Percentiles rank a stretch among this genome's conserved stretches.
phyloP scores from a whole-genome alignment of 1,140 invertebrate genomes.

The Elymnias hypermnestra region DNA sequence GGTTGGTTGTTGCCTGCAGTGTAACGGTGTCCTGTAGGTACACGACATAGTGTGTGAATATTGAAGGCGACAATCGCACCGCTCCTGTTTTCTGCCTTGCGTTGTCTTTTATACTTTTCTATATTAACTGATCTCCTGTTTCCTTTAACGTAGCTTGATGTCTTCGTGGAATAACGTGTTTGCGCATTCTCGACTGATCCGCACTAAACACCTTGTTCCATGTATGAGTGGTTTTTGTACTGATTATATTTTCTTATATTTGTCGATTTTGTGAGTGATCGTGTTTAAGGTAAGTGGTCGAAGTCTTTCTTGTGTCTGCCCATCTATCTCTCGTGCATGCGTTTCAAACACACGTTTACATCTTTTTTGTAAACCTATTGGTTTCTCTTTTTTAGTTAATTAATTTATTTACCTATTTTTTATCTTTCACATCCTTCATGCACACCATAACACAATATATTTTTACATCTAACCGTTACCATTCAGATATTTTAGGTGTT shows the following conservation, averaged over 20 bases:
- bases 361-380: slow-evolving; percentile 34
- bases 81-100: slow-evolving; percentile 65
- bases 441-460: slow-evolving; percentile 54
- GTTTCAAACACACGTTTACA: slow-evolving; percentile 35
- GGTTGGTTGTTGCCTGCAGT: slow-evolving; percentile 68
- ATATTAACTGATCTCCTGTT: slow-evolving; percentile 50
- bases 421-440: slow-evolving; percentile 59
- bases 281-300: slow-evolving; percentile 58
- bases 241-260: slow-evolving; percentile 33
- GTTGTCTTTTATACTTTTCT: slow-evolving; percentile 57
- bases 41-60: slow-evolving; percentile 47
- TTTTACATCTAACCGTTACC: slow-evolving; percentile 27
- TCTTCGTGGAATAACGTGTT: slow-evolving; percentile 57
- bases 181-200: slow-evolving; percentile 12
- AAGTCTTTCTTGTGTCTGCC: slow-evolving; percentile 53
- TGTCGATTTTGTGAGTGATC: slow-evolving; percentile 36
- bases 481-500: slow-evolving; percentile 11
- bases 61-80: slow-evolving; percentile 67
- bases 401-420: slow-evolving; percentile 51
- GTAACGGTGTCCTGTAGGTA: slow-evolving; percentile 47
- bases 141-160: slow-evolving; percentile 63
- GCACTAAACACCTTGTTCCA: slow-evolving; percentile 56
- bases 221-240: slow-evolving; percentile 36
- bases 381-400: slow-evolving; percentile 46
- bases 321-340: slow-evolving; percentile 60